Percentiles rank a stretch among this genome's conserved stretches.
phyloP scores from a whole-genome alignment of 92 coral and sea anemone species.

The Montipora capitata region DNA sequence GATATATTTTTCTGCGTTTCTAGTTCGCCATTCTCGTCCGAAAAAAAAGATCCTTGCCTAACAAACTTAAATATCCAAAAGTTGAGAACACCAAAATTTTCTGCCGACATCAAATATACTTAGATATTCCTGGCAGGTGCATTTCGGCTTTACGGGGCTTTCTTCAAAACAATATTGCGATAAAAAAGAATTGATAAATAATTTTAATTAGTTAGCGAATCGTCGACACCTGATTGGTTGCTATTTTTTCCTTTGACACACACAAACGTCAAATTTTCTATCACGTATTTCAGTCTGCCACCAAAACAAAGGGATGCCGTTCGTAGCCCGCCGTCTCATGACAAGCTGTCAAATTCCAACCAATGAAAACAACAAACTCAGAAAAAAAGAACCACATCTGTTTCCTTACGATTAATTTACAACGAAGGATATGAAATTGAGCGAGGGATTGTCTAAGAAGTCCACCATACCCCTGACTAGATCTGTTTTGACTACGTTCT shows the following conservation, averaged over 20 bases:
- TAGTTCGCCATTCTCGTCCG: background rate
- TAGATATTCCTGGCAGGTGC: conserved; percentile 79
- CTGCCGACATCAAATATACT: conserved; percentile 42
- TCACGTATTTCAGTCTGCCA: conserved; percentile 70
- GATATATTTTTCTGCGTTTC: conserved; percentile 12
- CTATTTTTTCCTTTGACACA: conserved; percentile 66
- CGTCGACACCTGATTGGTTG: conserved; percentile 82
- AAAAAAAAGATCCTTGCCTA: background rate
- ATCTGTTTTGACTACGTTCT: background rate
- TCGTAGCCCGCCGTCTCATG: conserved; percentile 62
- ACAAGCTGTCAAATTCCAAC: conserved; percentile 71
- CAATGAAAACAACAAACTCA: conserved; percentile 59
- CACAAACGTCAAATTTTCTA: conserved; percentile 65
- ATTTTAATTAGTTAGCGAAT: conserved; percentile 87
- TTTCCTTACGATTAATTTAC: conserved; percentile 87
- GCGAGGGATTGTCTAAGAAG: background rate
- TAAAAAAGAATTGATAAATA: conserved; percentile 92
- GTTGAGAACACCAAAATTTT: conserved; percentile 12
- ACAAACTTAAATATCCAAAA: conserved; percentile 19
- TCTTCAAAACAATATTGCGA: conserved; percentile 92
- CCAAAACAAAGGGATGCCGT: conserved; percentile 72
- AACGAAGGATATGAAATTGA: conserved; percentile 70
- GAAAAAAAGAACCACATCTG: conserved; percentile 81
- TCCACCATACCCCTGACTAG: background rate
- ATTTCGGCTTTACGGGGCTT: conserved; percentile 71